Percentiles rank a stretch among this genome's conserved stretches.
phyloP scores from a whole-genome alignment of 92 coral and sea anemone species.

The Epizoanthus scotinus region DNA sequence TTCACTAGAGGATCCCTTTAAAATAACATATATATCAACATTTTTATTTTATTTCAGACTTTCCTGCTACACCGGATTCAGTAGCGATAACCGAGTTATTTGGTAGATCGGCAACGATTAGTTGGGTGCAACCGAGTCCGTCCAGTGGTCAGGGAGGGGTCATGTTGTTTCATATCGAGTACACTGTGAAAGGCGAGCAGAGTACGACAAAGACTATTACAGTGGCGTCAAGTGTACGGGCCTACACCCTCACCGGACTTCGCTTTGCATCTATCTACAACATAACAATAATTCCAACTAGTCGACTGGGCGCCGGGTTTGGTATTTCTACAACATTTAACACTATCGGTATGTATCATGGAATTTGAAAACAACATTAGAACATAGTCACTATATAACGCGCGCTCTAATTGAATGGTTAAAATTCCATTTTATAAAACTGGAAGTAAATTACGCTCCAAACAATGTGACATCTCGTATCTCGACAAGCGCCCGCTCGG shows the following conservation, averaged over 20 bases:
- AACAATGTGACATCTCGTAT: no score
- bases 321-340: conserved; percentile 12
- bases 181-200: not conserved
- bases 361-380: no score
- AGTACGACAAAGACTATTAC: not conserved
- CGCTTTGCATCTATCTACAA: conserved; percentile 5
- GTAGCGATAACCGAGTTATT: not conserved
- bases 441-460: no score
- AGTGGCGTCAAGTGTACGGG: not conserved
- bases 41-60: not conserved
- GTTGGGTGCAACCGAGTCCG: no score
- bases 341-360: not conserved
- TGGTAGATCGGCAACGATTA: conserved; percentile 10
- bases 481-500: no score
- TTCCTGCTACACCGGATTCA: conserved; percentile 14
- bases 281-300: not conserved
- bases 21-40: no score
- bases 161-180: conserved; percentile 13
- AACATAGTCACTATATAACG: no score
- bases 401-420: no score
- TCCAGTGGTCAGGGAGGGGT: conserved; percentile 3
- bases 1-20: no score
- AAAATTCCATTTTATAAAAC: no score
- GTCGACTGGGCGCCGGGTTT: conserved; percentile 7
- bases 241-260: not conserved